A percentile compares a stretch with the other conserved stretches of the same genome.
Conservation (phyloP, 37 sponge, comb jelly and placozoan species). For the Axinella damicornis region DNA sequence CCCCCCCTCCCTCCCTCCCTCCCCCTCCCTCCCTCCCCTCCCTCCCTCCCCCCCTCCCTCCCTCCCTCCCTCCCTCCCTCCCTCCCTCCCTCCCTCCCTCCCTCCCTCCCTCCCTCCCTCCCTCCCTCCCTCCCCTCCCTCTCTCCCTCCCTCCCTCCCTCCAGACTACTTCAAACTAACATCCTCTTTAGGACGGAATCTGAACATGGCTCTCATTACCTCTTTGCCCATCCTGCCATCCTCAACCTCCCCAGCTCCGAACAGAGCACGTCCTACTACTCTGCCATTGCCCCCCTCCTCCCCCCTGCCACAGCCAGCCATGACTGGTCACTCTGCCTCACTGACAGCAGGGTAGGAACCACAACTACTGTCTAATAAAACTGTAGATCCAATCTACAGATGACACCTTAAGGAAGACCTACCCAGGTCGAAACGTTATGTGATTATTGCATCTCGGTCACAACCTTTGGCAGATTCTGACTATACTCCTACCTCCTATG, state of each 20-base stretch:
- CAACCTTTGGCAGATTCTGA: too few species aligned
- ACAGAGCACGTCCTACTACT: not conserved
- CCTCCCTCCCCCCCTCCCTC: not conserved
- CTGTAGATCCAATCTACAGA: too few species aligned
- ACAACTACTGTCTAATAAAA: too few species aligned
- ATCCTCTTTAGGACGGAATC: slow-evolving; percentile 37
- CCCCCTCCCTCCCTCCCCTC: not conserved
- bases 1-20: too few species aligned
- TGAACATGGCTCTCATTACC: not conserved
- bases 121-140: not conserved
- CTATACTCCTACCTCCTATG: not conserved
- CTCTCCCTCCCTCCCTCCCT: not conserved
- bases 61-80: not conserved
- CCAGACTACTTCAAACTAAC: slow-evolving; percentile 60
- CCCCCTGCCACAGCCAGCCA: not conserved
- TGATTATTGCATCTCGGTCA: too few species aligned
- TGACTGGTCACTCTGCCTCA: slow-evolving; percentile 24
- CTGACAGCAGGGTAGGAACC: slow-evolving; percentile 40
- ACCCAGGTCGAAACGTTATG: too few species aligned
- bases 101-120: not conserved
- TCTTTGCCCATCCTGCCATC: slow-evolving; percentile 50
- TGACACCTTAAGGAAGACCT: too few species aligned
- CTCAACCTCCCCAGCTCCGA: slow-evolving; percentile 48
- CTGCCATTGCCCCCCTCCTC: slow-evolving; percentile 4
- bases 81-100: not conserved